phyloP scores from a whole-genome alignment of 1,140 invertebrate species.

The Heliconius himera region DNA sequence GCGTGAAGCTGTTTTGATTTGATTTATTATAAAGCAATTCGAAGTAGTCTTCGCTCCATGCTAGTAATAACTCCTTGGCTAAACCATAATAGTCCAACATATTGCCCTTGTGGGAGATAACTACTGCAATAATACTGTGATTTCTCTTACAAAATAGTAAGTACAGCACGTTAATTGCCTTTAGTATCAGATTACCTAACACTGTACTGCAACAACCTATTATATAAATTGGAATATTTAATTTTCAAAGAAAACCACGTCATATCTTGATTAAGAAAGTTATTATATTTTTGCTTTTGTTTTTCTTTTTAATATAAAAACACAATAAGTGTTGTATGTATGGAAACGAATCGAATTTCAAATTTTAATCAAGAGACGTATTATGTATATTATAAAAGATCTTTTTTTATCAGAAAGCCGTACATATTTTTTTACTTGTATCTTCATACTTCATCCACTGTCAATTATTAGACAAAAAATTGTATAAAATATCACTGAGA shows the following conservation, averaged over 20 bases:
- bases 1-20: too few relatives aligned
- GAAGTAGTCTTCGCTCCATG: neutral
- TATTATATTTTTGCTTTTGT: neutral
- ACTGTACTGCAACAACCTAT: neutral
- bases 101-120: neutral
- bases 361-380: too few relatives aligned
- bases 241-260: neutral
- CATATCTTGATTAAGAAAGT: neutral
- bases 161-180: neutral
- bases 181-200: constrained; percentile 3
- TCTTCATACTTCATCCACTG: too few relatives aligned
- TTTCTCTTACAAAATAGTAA: neutral
- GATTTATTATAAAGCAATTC: neutral
- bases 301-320: too few relatives aligned
- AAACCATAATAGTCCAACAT: neutral
- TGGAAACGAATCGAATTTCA: too few relatives aligned
- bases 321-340: too few relatives aligned
- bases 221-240: neutral
- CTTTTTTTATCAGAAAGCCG: too few relatives aligned
- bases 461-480: too few relatives aligned
- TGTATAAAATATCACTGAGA: too few relatives aligned
- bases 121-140: constrained; percentile 1
- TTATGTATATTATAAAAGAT: too few relatives aligned
- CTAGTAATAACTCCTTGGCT: neutral
- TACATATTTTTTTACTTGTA: too few relatives aligned